phyloP scores from a whole-genome alignment of 2,888 invertebrate genomes.

The Brenthis daphne region DNA sequence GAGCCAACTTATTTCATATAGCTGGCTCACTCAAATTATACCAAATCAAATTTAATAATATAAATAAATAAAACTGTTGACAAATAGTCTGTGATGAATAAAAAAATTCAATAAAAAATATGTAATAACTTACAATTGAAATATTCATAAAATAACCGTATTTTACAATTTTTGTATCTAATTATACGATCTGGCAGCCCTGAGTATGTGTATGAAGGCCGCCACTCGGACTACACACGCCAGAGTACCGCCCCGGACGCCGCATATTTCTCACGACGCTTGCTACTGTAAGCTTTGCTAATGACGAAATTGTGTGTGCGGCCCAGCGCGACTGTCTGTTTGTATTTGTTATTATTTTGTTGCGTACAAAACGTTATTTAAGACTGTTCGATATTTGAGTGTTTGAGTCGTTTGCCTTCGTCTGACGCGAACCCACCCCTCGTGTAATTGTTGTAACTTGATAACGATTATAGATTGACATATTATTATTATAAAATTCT shows the following conservation, averaged over 20 bases:
- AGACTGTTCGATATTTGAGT: slow-evolving; percentile 78
- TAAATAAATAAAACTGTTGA: too few relatives aligned
- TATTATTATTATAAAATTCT: slow-evolving; percentile 60
- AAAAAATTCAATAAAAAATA: too few relatives aligned
- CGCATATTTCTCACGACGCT: slow-evolving; percentile 73
- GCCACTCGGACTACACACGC: slow-evolving; percentile 4
- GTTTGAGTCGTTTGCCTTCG: slow-evolving; percentile 69
- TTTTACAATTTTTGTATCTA: too few relatives aligned
- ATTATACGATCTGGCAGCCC: too few relatives aligned
- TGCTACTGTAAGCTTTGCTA: slow-evolving; percentile 79
- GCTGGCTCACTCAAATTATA: too few relatives aligned
- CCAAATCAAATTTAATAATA: too few relatives aligned
- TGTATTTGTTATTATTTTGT: slow-evolving; percentile 65
- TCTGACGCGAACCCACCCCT: slow-evolving; percentile 64
- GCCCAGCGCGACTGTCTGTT: slow-evolving; percentile 54
- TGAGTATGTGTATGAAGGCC: background rate
- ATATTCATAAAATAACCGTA: too few relatives aligned
- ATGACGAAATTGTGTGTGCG: slow-evolving; percentile 70
- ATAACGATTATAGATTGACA: slow-evolving; percentile 59
- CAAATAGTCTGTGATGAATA: too few relatives aligned
- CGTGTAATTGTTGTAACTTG: slow-evolving; percentile 69
- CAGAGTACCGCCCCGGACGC: slow-evolving; percentile 47
- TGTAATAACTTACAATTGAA: too few relatives aligned
- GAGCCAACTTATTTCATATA: too few relatives aligned
- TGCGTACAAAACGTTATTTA: slow-evolving; percentile 79